Base-by-base conservation (phyloP, 1,140 invertebrate species). In the Drosophila novamexicana region DNA sequence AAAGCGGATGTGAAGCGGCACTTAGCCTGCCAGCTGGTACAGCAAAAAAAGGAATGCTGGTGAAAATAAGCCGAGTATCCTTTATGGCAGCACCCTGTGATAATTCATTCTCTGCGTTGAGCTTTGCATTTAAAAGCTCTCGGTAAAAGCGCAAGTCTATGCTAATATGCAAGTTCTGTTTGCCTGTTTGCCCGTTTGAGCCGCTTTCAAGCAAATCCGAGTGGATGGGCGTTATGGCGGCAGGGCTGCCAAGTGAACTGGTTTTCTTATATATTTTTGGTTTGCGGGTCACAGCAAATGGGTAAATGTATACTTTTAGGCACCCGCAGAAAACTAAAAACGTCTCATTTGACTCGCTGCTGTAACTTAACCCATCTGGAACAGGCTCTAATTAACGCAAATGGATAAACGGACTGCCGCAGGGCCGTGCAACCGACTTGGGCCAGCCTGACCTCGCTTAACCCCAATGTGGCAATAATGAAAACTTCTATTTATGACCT, bases 121-220 rank as follows among this genome's bases (percentile, higher is more conserved):
- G 44, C 45, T 50, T 8, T 42, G 44, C 36, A 36, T 59, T 45
- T 14, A 29, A 57, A 37, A 37, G 34, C 37, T 7, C 16, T 50
- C 16, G 3, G 32, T 52, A 50, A 42, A 52, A 56, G 36, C 53
- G 47, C 50, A 66, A 49, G 52, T 71, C 65, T 71, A 71, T 65
- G 68, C 52, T 65, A 71, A 71, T 71, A 65, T 71, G 61, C 42
- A 64, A 64, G 50, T 58, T 36, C 36, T 10, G 22, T 57, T 57
- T 18, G 22, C 22, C 22, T 29, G 4, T 22, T 22, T 22, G 22
- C 22, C 22, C 5, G 22, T 29, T 5, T 29, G 22, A 29, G 22
- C 22, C 22, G 22, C 22, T 29, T 29, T 29, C 4, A 5, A 29
- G 22, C 22, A 29, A 40, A 40, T 6, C 1, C 7, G 14, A 32